Evolutionary conservation across 2,888 invertebrate species (phyloP).

Genomic region (Cataglyphis cursor): DNA sequence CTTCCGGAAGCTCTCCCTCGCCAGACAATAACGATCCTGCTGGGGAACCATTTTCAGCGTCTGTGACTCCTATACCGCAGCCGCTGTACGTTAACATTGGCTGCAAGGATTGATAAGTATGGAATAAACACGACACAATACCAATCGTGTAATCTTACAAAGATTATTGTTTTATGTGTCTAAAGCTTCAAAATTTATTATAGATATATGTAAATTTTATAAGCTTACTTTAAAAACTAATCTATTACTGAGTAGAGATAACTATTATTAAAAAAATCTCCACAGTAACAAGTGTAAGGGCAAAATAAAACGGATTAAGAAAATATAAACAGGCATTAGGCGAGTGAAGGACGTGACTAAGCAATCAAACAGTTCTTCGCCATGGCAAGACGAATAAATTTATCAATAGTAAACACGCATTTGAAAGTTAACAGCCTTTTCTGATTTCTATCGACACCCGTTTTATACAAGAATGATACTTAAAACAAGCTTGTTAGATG

Average conservation of each 20-base stretch:
- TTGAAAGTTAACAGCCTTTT: too few species aligned
- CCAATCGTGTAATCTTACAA: neutral
- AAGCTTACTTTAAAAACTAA: neutral
- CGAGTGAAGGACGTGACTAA: too few species aligned
- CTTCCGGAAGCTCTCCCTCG: conserved; percentile 82
- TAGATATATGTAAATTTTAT: neutral
- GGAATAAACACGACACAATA: conserved; percentile 38
- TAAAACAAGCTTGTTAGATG: conserved; percentile 10
- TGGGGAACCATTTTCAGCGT: conserved; percentile 82
- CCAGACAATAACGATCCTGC: conserved; percentile 83
- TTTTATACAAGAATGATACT: too few species aligned
- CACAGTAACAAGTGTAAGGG: neutral
- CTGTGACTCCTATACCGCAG: conserved; percentile 70
- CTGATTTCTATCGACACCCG: too few species aligned
- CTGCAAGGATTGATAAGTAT: conserved; percentile 66
- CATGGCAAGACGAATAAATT: too few species aligned
- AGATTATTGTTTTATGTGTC: conserved; percentile 3
- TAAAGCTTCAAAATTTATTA: neutral
- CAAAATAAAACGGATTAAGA: too few species aligned
- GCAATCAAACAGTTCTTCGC: too few species aligned
- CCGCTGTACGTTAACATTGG: conserved; percentile 82
- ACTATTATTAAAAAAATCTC: neutral
- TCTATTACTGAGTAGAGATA: neutral
- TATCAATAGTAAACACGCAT: too few species aligned
- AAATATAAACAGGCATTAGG: too few species aligned